Base-by-base conservation (phyloP, 2,797 vertebrate genomes). In the Tiaroga cobitis region DNA sequence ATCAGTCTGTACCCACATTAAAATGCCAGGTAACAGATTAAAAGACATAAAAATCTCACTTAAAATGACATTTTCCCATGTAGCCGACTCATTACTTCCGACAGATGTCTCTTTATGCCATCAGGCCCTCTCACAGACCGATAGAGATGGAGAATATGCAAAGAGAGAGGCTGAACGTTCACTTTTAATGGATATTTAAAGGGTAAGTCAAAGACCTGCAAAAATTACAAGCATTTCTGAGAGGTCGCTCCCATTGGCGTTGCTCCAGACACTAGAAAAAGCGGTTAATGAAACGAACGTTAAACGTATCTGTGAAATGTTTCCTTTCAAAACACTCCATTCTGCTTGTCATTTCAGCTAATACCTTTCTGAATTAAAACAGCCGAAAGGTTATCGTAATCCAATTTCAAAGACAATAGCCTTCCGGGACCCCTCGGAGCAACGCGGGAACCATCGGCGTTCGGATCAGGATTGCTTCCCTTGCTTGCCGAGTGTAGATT, bases 371-470 rank as follows among this genome's bases (percentile, higher is more conserved):
- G 94, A 95, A 95, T 95, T 95, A 94, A 93, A 95, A 93, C 86
- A 87, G 87, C 91, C 94, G 94, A 94, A 94, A 95, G 94, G 95
- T 95, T 95, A 95, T 95, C 94, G 94, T 95, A 95, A 95, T 96
- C 94, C 94, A 95, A 95, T 95, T 95, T 95, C 94, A 93, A 92
- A 95, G 93, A 95, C 94, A 95, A 95, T 95, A 92, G 91, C 81
- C 87, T 85, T 89, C 32, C 89, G 92, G 92, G 92, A 92, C 92
- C 93, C 94, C 89, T 78, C 89, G 87, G 92, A 92, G 90, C 90
- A 78, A 85, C 34, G 46, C 81, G 89, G 82, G 91, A 90, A 90
- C 93, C 92, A 91, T 92, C 92, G 26, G 89, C 91, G 76, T 92
- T 87, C 72, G 93, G 94, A 95, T 95, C 93, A 94, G 94, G 94